Base-by-base conservation (phyloP, 2,113 vertebrate species). In the Sylvietta virens region DNA sequence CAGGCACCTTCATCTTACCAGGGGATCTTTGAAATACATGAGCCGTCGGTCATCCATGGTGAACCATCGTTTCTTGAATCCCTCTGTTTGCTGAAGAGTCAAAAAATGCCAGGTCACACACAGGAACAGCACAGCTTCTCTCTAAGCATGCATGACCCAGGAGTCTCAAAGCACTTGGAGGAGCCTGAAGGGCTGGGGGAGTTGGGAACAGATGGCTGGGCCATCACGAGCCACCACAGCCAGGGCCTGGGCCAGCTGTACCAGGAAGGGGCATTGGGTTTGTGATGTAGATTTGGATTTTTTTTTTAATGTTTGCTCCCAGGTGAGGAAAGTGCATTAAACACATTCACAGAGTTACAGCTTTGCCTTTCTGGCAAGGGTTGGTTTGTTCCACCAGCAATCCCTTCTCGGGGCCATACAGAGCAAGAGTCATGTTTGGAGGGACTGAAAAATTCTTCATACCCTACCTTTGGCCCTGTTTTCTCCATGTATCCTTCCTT, bases 21-120 rank as follows among this genome's bases (percentile, higher is more conserved):
- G 97, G 21, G 99, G 99, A 90, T 99, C 99, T 98, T 99, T 99
- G 96, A 99, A 99, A 83, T 99, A 99, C 99, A 99, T 99, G 90
- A 99, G 98, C 74, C 99, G 98, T 30, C 99, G 97, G 97, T 99
- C 99, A 13, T 99, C 99, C 99, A 99, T 98, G 10, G 99, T 99
- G 62, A 99, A 99, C 99, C 99, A 99, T 47, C 99, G 98, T 91
- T 99, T 99, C 98, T 99, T 99, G 95, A 99, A 99, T 27, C 99
- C 99, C 92, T 99, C 99, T 7, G 99, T 99, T 97, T 99, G 99
- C 99, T 99, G 97, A 7, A 6, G 65, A 67, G 62, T 2, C 44
- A 73, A 17, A 19, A 60, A 33, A 39, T 0, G 22, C 10, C 4
- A 1, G 16, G 5, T 88, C 30, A 77, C n/a, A 24, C 35, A 21